Evolutionary conservation across 1,140 invertebrate species (phyloP).

Genomic region (Schlechtendalia chinensis): DNA sequence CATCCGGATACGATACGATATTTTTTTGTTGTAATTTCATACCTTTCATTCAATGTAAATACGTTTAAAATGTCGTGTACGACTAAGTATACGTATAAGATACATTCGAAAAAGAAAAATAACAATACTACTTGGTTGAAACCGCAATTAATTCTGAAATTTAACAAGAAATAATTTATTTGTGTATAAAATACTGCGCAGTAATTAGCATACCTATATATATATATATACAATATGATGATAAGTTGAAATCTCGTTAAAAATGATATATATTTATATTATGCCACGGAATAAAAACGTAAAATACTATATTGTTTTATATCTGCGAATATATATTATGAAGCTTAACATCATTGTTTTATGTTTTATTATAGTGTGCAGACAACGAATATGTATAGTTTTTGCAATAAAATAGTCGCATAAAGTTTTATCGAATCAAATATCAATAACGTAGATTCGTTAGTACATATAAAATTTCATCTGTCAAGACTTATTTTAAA

Average conservation of each 20-base stretch:
- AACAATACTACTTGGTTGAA: not conserved
- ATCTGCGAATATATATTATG: not conserved
- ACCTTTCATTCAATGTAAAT: conserved; percentile 14
- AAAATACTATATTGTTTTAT: not conserved
- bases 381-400: no score
- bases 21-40: not conserved
- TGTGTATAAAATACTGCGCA: not conserved
- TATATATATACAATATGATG: not conserved
- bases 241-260: not conserved
- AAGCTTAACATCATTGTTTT: no score
- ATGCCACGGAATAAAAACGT: no score
- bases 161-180: not conserved
- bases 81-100: no score
- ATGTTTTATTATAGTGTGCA: no score
- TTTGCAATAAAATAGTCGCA: no score
- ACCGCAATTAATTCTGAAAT: not conserved
- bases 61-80: not conserved
- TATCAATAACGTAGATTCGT: no score
- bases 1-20: conserved; percentile 11
- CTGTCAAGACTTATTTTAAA: no score
- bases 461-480: no score
- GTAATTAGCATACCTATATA: not conserved
- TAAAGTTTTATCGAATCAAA: no score
- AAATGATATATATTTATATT: not conserved
- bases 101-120: no score